These are phyloP conservation scores for Xyrauchen texanus DNA, from an alignment of 2,113 vertebrate genomes.

Conservation along the genomic window DNA sequence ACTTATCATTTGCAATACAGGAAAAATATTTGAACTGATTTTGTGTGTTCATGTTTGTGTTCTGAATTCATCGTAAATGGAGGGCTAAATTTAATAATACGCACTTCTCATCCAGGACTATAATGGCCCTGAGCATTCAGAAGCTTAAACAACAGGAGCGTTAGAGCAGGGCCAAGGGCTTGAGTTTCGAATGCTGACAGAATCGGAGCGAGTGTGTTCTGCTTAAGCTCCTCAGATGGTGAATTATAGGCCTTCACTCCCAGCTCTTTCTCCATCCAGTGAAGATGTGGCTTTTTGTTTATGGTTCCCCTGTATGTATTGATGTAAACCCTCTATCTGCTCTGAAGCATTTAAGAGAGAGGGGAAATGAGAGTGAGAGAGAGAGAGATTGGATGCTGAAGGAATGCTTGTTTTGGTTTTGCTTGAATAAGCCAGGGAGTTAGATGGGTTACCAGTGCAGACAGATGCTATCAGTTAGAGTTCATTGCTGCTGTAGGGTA, in stretches of 20 bases:
- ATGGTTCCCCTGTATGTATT: conserved; percentile 24
- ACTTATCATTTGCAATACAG: not conserved
- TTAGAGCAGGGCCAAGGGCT: not conserved
- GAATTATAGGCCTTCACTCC: conserved; percentile 2
- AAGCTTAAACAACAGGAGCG: conserved; percentile 23
- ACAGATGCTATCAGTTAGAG: conserved; percentile 21
- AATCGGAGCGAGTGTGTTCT: not conserved
- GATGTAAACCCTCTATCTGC: conserved; percentile 15
- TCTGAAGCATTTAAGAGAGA: conserved; percentile 4
- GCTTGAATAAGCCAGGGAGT: conserved; percentile 26
- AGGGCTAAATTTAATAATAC: not conserved
- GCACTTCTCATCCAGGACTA: not conserved
- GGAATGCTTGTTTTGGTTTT: conserved; percentile 21
- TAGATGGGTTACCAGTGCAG: conserved; percentile 13
- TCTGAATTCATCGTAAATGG: too few species aligned
- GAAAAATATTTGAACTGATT: not conserved
- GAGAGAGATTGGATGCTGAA: not conserved
- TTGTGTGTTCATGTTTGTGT: not conserved
- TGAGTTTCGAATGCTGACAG: not conserved
- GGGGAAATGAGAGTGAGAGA: conserved; percentile 19
- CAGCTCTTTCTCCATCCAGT: conserved; percentile 16
- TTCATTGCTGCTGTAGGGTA: not conserved
- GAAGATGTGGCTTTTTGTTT: conserved; percentile 39
- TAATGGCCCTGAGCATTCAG: conserved; percentile 5
- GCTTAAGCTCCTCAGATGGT: conserved; percentile 18